Evolutionary conservation across 2,888 invertebrate genomes (phyloP).

Genomic region (Sinhomidia bicolor): DNA sequence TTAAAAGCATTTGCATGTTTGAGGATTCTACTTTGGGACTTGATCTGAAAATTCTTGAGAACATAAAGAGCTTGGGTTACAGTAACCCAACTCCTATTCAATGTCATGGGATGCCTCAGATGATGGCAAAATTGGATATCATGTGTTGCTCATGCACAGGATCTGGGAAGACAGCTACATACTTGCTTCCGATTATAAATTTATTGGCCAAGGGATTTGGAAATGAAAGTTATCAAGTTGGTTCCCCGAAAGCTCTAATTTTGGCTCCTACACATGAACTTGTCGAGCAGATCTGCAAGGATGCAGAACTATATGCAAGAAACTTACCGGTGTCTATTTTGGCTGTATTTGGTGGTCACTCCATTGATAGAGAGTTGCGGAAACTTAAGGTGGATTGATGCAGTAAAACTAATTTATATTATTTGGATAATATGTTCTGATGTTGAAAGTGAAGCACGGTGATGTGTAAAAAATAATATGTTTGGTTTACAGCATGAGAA

Average conservation of each 20-base stretch:
- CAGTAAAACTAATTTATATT: background rate
- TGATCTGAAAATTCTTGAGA: background rate
- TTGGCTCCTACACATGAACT: slow-evolving; percentile 54
- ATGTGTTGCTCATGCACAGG: slow-evolving; percentile 59
- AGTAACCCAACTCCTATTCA: slow-evolving; percentile 34
- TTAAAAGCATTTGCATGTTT: background rate
- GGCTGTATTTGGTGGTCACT: slow-evolving; percentile 48
- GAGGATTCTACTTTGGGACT: background rate
- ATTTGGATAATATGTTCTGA: background rate
- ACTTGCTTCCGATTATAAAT: slow-evolving; percentile 39
- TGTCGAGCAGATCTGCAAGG: slow-evolving; percentile 28
- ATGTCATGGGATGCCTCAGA: slow-evolving; percentile 51
- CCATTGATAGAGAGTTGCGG: background rate
- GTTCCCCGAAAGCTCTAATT: slow-evolving; percentile 17
- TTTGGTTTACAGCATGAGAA: background rate
- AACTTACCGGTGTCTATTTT: background rate
- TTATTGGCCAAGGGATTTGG: too few relatives aligned
- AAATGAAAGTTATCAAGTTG: background rate
- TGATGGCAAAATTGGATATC: slow-evolving; percentile 21
- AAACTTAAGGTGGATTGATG: background rate
- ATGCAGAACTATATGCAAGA: too few relatives aligned
- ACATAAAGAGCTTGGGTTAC: background rate
- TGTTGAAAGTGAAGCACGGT: too few relatives aligned
- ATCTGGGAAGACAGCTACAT: slow-evolving; percentile 54
- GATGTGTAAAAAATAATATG: background rate